Conservation (phyloP, 2,113 vertebrate species). For the Halcyon senegalensis region DNA sequence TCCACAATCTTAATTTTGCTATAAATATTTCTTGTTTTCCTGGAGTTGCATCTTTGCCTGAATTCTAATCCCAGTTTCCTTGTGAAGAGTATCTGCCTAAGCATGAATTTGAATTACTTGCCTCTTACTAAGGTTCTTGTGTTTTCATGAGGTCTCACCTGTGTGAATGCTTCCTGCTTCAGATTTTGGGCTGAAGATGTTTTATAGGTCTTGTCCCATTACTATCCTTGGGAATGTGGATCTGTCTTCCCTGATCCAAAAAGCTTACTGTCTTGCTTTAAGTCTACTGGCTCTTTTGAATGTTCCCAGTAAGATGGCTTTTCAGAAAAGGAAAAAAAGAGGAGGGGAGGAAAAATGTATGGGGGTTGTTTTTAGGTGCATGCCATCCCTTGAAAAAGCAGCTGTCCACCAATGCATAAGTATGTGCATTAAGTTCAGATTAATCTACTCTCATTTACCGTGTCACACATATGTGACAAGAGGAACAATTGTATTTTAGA, state of each 20-base stretch:
- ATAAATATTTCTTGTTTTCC: background rate
- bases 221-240: background rate
- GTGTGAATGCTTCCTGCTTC: background rate
- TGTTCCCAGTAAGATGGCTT: background rate
- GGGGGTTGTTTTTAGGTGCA: background rate
- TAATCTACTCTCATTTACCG: fast-evolving
- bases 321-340: background rate
- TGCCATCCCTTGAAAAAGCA: background rate
- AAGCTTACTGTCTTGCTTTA: background rate
- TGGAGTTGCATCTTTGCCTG: background rate
- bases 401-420: no score
- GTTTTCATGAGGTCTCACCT: background rate
- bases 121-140: fast-evolving
- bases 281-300: background rate
- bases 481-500: background rate
- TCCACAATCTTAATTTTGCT: background rate
- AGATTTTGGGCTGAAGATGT: background rate
- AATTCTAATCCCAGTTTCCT: background rate
- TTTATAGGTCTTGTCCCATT: background rate
- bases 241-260: background rate
- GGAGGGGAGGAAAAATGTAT: background rate
- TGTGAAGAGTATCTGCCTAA: background rate
- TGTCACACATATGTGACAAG: fast-evolving
- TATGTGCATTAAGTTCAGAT: fast-evolving
- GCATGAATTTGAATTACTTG: background rate